Percentiles rank a stretch among this genome's conserved stretches.
Conservation (phyloP, 1,140 invertebrate genomes). For the Pseudomyrmex cubaensis region DNA sequence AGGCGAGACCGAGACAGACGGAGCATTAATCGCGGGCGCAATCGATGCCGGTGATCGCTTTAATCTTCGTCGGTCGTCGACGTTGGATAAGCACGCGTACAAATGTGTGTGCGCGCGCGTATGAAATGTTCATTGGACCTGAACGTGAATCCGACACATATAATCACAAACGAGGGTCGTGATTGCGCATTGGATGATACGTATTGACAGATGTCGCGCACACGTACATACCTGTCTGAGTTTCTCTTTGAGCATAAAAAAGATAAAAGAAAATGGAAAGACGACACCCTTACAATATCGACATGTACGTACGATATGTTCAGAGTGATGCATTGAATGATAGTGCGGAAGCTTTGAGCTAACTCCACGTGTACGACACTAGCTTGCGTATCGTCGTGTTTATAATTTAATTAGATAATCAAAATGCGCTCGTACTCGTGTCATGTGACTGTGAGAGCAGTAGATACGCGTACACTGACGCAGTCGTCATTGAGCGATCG, state of each 20-base stretch:
- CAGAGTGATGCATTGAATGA: background rate
- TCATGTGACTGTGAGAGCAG: conserved; percentile 14
- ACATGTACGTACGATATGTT: background rate
- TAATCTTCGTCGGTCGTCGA: conserved; percentile 62
- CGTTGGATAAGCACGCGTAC: too few relatives aligned
- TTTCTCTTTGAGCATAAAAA: background rate
- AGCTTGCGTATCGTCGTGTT: background rate
- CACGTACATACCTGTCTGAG: background rate
- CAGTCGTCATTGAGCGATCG: conserved; percentile 77
- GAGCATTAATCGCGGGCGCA: conserved; percentile 65
- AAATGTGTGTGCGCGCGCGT: background rate
- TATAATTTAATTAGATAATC: conserved; percentile 52
- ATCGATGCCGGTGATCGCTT: conserved; percentile 74
- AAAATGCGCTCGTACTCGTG: conserved; percentile 1
- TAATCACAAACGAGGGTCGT: conserved; percentile 73
- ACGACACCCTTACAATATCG: background rate
- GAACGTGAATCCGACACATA: conserved; percentile 65
- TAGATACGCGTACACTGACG: conserved; percentile 28
- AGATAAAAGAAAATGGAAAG: background rate
- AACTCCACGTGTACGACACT: background rate
- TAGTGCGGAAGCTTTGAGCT: background rate
- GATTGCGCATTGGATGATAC: conserved; percentile 45
- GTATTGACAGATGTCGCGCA: conserved; percentile 43
- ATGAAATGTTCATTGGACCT: conserved; percentile 23
- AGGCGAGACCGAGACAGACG: conserved; percentile 36